Evolutionary conservation across 2,797 vertebrate species (phyloP).

Genomic region (Saguinus oedipus): DNA sequence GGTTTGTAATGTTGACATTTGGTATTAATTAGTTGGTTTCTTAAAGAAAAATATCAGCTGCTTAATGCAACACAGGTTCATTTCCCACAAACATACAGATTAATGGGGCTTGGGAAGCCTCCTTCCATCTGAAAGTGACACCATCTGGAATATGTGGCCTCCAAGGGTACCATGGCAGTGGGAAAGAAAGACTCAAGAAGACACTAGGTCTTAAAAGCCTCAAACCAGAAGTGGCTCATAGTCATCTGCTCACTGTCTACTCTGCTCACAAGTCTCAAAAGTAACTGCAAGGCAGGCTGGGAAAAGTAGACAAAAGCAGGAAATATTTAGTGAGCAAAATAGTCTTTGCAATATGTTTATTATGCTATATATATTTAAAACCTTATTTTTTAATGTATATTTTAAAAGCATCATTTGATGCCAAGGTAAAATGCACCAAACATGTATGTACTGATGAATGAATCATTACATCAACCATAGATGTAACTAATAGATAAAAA

Average conservation of each 20-base stretch:
- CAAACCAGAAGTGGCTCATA: not conserved
- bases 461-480: not conserved
- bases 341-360: not conserved
- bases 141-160: constrained; percentile 47
- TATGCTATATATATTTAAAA: not conserved
- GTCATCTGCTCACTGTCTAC: not conserved
- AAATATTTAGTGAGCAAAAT: not conserved
- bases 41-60: not conserved
- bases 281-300: not conserved
- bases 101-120: constrained; percentile 7
- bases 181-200: not conserved
- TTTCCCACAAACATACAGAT: constrained; percentile 44
- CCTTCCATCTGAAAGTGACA: constrained; percentile 19
- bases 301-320: not conserved
- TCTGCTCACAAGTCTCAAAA: not conserved
- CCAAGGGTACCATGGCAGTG: not conserved
- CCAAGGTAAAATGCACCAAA: not conserved
- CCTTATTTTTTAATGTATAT: not conserved
- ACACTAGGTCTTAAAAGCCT: not conserved
- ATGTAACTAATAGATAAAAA: not conserved
- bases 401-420: not conserved
- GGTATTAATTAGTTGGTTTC: constrained; percentile 13
- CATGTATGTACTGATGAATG: not conserved
- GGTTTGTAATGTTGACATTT: constrained; percentile 27
- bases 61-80: not conserved